Evolutionary conservation across 2,888 invertebrate genomes (phyloP).

Genomic region (Rhagophthalmus giganteus): DNA sequence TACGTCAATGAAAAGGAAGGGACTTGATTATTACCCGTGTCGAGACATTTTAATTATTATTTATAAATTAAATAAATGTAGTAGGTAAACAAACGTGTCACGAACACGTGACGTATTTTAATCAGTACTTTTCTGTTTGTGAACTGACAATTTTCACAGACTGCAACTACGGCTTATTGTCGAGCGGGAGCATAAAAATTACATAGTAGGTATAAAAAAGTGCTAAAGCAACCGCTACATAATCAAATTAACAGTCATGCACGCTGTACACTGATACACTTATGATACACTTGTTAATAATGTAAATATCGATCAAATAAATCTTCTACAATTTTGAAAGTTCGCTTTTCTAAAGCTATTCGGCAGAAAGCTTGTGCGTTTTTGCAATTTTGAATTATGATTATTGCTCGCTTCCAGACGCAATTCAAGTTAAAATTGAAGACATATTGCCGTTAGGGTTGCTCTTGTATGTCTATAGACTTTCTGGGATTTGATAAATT

Average conservation of each 20-base stretch:
- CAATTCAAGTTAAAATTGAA: conserved; percentile 41
- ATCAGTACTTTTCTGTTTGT: not conserved
- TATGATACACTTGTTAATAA: conserved; percentile 13
- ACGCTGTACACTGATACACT: not conserved
- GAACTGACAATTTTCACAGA: too few relatives aligned
- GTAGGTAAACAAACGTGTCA: conserved; percentile 23
- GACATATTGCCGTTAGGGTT: conserved; percentile 40
- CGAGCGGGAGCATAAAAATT: too few relatives aligned
- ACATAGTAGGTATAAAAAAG: too few relatives aligned
- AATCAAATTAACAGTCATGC: not conserved
- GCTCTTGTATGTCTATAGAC: conserved; percentile 32
- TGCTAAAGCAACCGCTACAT: not conserved
- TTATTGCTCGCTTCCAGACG: conserved; percentile 41
- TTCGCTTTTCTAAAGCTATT: conserved; percentile 25
- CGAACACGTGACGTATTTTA: conserved; percentile 9
- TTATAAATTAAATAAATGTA: conserved; percentile 26
- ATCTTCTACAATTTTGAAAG: conserved; percentile 17
- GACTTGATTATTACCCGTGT: conserved; percentile 8
- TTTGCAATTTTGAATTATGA: conserved; percentile 43
- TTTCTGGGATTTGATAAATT: conserved; percentile 21
- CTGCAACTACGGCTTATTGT: too few relatives aligned
- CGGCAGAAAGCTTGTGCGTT: conserved; percentile 22
- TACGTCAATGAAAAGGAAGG: conserved; percentile 27
- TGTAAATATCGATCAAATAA: conserved; percentile 19
- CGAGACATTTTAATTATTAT: conserved; percentile 23